phyloP scores from a whole-genome alignment of 2,113 vertebrate genomes.

The Xerus inauris region DNA sequence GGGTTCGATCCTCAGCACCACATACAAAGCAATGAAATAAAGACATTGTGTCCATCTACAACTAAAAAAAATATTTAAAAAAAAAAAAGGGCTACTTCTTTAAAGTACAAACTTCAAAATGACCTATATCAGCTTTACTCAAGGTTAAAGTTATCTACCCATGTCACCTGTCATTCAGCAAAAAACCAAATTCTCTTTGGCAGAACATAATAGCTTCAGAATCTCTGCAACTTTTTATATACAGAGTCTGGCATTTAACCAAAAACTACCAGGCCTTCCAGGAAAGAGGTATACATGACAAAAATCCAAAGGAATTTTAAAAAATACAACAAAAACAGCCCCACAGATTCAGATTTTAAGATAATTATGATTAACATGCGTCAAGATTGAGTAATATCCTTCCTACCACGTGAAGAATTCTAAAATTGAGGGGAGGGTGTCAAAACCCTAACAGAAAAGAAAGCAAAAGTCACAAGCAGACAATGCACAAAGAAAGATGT shows the following conservation, averaged over 20 bases:
- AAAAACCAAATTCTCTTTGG: not conserved
- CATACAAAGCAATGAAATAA: too few relatives aligned
- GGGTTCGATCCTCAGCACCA: too few relatives aligned
- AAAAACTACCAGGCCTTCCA: not conserved
- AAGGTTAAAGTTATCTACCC: not conserved
- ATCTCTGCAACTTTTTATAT: not conserved
- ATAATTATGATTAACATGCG: not conserved
- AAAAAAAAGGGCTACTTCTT: not conserved
- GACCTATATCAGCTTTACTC: not conserved
- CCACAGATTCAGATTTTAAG: slow-evolving; percentile 39
- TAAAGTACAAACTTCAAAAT: not conserved
- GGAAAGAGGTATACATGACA: not conserved
- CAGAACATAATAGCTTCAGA: not conserved
- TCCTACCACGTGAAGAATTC: not conserved
- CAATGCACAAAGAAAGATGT: not conserved
- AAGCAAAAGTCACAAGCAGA: not conserved
- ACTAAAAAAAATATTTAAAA: too few relatives aligned
- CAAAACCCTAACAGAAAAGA: not conserved
- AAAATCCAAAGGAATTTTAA: not conserved
- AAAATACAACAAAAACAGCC: not conserved
- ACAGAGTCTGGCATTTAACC: not conserved
- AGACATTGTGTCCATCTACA: too few relatives aligned
- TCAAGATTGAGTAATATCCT: not conserved
- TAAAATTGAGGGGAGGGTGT: not conserved
- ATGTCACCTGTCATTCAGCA: not conserved